Base-by-base conservation (phyloP, 2,797 vertebrate species). In the Pseudochirops corinnae region DNA sequence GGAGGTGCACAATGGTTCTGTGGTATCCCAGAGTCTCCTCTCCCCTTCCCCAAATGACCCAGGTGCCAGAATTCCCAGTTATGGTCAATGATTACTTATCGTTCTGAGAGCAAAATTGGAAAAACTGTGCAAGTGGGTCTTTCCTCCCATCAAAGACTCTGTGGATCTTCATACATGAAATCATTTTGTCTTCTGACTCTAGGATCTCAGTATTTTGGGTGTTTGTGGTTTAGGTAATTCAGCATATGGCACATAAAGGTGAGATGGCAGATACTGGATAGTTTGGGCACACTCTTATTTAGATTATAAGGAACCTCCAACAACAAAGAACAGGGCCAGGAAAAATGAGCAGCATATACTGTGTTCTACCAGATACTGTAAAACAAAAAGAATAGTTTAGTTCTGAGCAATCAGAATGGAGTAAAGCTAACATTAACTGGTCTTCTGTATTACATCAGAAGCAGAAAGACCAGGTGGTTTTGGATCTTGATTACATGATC, bases 221-320 rank as follows among this genome's bases (percentile, higher is more conserved):
- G 29, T 67, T 93, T 93, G 53, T 92, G 91, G 93, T 50, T 24
- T 93, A 93, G 92, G 58, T 56, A 92, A 11, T 39, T 90, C 39
- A 50, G 31, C n/a, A 33, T 13, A 33, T 58, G 46, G 91, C 55
- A 94, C 57, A 16, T 74, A 91, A 53, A 46, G 28, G 50, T 82
- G 90, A 28, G 57, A 90, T 53, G 50, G 26, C 93, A 92, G 53
- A 67, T 6, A 94, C 39, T 26, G 93, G 56, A 93, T 26, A 58
- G 92, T 91, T 91, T 93, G 29, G 95, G 33, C 53, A 90, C 0
- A 74, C 26, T 55, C 55, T 55, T 10, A 94, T 46, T 46, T 46
- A 39, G 90, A 90, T 94, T 91, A 93, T 93, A 93, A 90, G 90
- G 82, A 92, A 82, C 94, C 92, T 93, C 92, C 55, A 55, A 93